Base-by-base conservation (phyloP, 2,888 invertebrate genomes). In the Caenorhabditis uteleia region DNA sequence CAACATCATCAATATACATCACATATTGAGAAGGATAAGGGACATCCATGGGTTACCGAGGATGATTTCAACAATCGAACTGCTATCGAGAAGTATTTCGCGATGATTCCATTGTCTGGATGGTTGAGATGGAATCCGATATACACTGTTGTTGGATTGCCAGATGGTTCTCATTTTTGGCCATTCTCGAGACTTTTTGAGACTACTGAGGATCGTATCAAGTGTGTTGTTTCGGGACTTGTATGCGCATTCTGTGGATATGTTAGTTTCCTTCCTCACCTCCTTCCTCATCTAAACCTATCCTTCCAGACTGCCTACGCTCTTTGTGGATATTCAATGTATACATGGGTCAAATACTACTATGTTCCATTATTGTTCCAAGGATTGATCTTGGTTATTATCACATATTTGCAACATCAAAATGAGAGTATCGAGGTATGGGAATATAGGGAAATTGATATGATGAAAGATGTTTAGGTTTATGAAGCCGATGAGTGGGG, bases 141-240 rank as follows among this genome's bases (percentile, higher is more conserved):
- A 31, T 82, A 82, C 65, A 82, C 82, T 0, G 49, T 79, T 20
- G 60, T 75, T 47, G 82, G 82, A 20, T 68, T 82, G n/a, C 79
- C 82, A 25, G 82, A 82, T 45, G 82, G 82, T 34, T 76, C 76
- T 12, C 82, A 82, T 51, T 82, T 80, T 70, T 80, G 77, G 78
- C 82, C 82, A 38, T 71, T 64, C 62, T 77, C 76, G 5, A 50
- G 59, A 31, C 67, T 81, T 8, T 80, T 80, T 70, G 72, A 68
- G 47, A 79, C 67, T 54, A 79, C 65, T 47, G 67, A 53, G 21
- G 80, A 81, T 43, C 61, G 78, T 14, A 34, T 81, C 31, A 76
- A 81, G 55, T 81, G 80, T 42, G 74, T 58, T 29, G 53, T 80
- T 47, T 77, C 77, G 20, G 77, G 68, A 34, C 16, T 59, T 7